Evolutionary conservation across 1,140 invertebrate genomes (phyloP), one percentile per base, ranked within the genome.

Genomic region (Leptopilina boulardi): DNA sequence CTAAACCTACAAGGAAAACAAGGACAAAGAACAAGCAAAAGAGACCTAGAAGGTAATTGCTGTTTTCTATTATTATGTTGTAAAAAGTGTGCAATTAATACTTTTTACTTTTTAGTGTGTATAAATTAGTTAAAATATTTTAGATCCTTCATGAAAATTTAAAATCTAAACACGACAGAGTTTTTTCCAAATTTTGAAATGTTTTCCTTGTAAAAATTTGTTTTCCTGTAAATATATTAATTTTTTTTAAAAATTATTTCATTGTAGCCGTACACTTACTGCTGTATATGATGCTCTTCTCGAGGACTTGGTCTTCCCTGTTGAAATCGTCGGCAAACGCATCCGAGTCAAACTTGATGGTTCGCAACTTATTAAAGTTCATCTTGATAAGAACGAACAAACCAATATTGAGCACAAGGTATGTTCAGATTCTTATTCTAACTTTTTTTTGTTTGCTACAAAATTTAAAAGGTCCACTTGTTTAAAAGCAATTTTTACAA

Each of bases 391-490:
- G 91, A 97, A 95, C 90, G 98, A 99, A 89, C 98, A 99, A 91
- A 99, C 98, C 74, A 99, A 98, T 85, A 98, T 99, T 92, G 99
- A 99, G 93, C 98, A 99, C 90, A 99, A 99, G 94, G 98, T 98
- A 93, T 89, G 84, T 87, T 54, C 75, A 72, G 11, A 74, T 71
- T 15, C 41, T 66, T 30, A 59, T 59, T 75, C 23, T 9, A 15
- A 77, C 6, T 15, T 23, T 38, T 10, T 56, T 54, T 54, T 54
- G n/a, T n/a, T n/a, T n/a, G n/a, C 26, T 30, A 5, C 5, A 3
- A 38, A 38, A 38, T n/a, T n/a, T n/a, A n/a, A n/a, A n/a, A n/a
- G n/a, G n/a, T n/a, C n/a, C n/a, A n/a, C n/a, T n/a, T n/a, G n/a
- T n/a, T n/a, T n/a, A n/a, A n/a, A n/a, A n/a, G n/a, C n/a, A n/a